Conservation (phyloP, 2,888 invertebrate genomes). For the Clivina fossor region DNA sequence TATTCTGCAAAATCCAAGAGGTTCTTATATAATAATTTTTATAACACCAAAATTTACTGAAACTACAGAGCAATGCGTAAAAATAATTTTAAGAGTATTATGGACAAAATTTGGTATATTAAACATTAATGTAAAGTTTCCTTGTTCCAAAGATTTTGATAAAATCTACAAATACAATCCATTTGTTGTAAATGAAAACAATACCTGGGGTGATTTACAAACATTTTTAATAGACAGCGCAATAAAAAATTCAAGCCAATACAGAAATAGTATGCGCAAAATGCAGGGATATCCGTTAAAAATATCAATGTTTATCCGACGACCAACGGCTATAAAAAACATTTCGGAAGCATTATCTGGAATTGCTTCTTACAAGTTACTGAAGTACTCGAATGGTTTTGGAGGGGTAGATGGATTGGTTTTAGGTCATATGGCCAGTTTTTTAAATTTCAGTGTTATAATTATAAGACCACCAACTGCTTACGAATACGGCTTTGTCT, state of each 20-base stretch:
- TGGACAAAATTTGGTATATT: constrained; percentile 21
- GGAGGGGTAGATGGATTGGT: constrained; percentile 51
- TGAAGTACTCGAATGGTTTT: constrained; percentile 39
- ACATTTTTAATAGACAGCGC: constrained; percentile 7
- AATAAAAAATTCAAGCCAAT: constrained; percentile 3
- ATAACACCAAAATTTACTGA: constrained; percentile 2
- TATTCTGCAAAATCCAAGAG: constrained; percentile 20
- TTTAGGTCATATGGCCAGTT: constrained; percentile 45
- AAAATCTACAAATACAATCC: constrained; percentile 11
- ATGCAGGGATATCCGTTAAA: constrained; percentile 49
- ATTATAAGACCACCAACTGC: constrained; percentile 42
- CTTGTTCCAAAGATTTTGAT: constrained; percentile 8
- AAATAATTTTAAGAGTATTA: constrained; percentile 1
- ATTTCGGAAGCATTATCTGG: constrained; percentile 39
- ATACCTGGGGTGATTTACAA: constrained; percentile 15
- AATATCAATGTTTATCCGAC: constrained; percentile 48
- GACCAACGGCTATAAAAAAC: constrained; percentile 43
- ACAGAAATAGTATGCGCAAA: constrained; percentile 35
- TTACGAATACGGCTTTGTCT: constrained; percentile 42
- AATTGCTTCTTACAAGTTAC: constrained; percentile 38
- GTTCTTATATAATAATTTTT: constrained; percentile 17
- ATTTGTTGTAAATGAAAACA: not conserved
- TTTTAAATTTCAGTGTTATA: constrained; percentile 31
- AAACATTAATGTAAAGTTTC: constrained; percentile 11
- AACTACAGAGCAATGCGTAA: not conserved